These are phyloP conservation scores for Hoplostethus mediterraneus DNA, from an alignment of 2,797 vertebrate species.

Conservation along the genomic window DNA sequence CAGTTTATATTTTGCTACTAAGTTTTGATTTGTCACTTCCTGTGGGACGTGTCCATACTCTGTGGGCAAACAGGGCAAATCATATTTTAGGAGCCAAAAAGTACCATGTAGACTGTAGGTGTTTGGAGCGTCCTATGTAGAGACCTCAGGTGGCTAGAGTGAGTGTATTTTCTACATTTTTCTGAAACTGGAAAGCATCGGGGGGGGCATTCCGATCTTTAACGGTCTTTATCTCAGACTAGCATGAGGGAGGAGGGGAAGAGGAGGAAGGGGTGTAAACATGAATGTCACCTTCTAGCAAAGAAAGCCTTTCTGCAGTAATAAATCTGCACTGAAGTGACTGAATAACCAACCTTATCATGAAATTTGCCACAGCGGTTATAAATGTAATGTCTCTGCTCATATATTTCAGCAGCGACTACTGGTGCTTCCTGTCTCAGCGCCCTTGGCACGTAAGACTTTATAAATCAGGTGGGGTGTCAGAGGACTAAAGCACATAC, in stretches of 20 bases:
- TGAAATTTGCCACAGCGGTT: slow-evolving; percentile 35
- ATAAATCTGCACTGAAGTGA: slow-evolving; percentile 5
- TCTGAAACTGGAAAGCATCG: too few relatives aligned
- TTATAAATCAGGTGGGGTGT: not conserved
- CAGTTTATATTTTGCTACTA: too few relatives aligned
- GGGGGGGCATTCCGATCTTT: not conserved
- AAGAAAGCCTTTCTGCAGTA: slow-evolving; percentile 9
- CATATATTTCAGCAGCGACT: slow-evolving; percentile 17
- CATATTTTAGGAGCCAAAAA: too few relatives aligned
- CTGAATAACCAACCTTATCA: slow-evolving; percentile 16
- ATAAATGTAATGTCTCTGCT: not conserved
- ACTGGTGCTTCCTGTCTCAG: not conserved
- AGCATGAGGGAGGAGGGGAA: not conserved
- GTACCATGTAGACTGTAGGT: not conserved
- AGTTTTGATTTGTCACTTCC: too few relatives aligned
- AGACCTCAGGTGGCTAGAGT: too few relatives aligned
- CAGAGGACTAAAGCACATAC: not conserved
- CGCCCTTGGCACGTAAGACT: slow-evolving; percentile 25
- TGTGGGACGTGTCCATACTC: too few relatives aligned
- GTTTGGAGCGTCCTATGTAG: too few relatives aligned
- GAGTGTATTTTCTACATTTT: too few relatives aligned
- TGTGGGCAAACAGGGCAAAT: too few relatives aligned
- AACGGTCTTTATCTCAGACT: slow-evolving; percentile 8
- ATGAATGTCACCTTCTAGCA: slow-evolving; percentile 46
- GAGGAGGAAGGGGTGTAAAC: slow-evolving; percentile 8